A percentile compares a stretch with the other conserved stretches of the same genome.
phyloP scores from a whole-genome alignment of 1,140 invertebrate genomes.

The Elysia chlorotica region DNA sequence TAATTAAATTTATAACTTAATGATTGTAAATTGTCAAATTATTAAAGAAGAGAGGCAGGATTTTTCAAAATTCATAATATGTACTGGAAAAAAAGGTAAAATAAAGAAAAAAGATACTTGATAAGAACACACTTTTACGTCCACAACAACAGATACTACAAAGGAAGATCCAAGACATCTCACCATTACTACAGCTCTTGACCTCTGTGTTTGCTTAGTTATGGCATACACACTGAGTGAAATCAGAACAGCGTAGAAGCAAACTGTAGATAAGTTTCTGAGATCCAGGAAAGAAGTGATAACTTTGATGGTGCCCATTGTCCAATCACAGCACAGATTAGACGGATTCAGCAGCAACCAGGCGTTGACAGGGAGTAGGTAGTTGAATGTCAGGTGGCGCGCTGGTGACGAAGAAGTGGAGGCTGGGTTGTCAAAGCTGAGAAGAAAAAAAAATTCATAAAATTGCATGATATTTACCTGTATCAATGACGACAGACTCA shows the following conservation, averaged over 20 bases:
- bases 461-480: no score
- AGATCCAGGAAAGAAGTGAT: slow-evolving; percentile 79
- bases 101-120: background rate
- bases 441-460: no score
- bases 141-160: background rate
- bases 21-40: background rate
- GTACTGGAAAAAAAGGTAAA: no score
- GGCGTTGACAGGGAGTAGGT: slow-evolving; percentile 86
- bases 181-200: slow-evolving; percentile 84
- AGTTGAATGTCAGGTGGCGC: slow-evolving; percentile 91
- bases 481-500: no score
- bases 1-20: background rate
- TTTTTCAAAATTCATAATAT: background rate
- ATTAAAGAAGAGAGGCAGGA: background rate
- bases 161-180: slow-evolving; percentile 24
- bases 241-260: slow-evolving; percentile 71
- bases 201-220: slow-evolving; percentile 71
- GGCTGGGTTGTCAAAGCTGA: slow-evolving; percentile 71
- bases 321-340: slow-evolving; percentile 96
- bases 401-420: slow-evolving; percentile 77
- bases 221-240: slow-evolving; percentile 72
- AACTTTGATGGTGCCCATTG: slow-evolving; percentile 94
- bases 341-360: slow-evolving; percentile 89
- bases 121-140: background rate
- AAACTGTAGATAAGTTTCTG: slow-evolving; percentile 83